Evolutionary conservation across 2,888 invertebrate genomes (phyloP), one percentile per base, ranked within the genome.

Genomic region (Rhorus exstirpatorius): DNA sequence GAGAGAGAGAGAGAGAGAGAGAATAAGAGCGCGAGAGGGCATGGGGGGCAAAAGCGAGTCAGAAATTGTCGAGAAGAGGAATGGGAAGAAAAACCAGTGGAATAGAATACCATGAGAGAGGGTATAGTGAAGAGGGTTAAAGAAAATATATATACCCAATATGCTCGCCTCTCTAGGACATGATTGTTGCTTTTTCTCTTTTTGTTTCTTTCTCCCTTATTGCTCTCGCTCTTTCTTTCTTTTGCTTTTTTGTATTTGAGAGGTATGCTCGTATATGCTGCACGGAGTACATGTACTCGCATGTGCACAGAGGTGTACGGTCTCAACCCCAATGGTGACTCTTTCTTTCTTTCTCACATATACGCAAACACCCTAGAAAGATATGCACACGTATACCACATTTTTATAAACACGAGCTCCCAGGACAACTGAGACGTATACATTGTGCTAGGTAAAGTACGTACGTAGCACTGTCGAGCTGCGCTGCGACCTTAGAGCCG

Each of bases 41-140:
- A n/a, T n/a, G n/a, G n/a, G n/a, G n/a, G n/a, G n/a, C n/a, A n/a
- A n/a, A n/a, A 74, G 46, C n/a, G 70, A n/a, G 19, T 63, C 21
- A 75, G 51, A 44, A 85, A 83, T 44, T 44, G 70, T 58, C 41
- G 44, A 44, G 14, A 21, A 41, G 53, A 38, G 51, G 35, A 24
- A 17, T n/a, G 17, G 44, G 10, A 55, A 55, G 51, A 65, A 19
- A 67, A 60, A 72, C 71, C 67, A 70, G 71, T 55, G 53, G 60
- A 80, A 83, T 67, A 71, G 65, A 79, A 83, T 79, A 74, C 72
- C 76, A 60, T 55, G 49, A 51, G 53, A 75, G 74, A 38, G 61
- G 44, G 46, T 51, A 14, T 51, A 14, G 60, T n/a, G 51, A 38
- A 55, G 41, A 60, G 41, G 68, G 53, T 53, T 46, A 21, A 61